A percentile compares a stretch with the other conserved stretches of the same genome.
These are phyloP conservation scores for Autographa pulchrina DNA, from an alignment of 2,888 invertebrate genomes.

Conservation along the genomic window DNA sequence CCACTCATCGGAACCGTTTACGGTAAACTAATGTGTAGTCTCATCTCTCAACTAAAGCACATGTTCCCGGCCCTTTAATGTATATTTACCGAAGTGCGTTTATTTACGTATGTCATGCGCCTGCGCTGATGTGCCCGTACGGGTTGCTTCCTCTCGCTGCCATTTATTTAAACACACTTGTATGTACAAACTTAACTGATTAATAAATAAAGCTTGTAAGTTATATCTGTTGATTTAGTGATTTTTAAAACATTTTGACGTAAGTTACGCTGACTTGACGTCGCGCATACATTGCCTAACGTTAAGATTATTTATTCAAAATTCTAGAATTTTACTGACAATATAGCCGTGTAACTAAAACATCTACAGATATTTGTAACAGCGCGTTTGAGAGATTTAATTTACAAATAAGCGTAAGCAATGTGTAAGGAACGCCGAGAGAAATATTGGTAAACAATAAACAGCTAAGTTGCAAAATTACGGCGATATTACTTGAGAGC, in stretches of 20 bases:
- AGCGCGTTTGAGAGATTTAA: neutral
- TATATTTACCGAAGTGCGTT: conserved; percentile 60
- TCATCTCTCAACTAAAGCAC: conserved; percentile 17
- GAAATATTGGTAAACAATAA: conserved; percentile 30
- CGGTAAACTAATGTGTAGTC: conserved; percentile 3
- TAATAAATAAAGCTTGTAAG: conserved; percentile 45
- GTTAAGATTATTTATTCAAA: too few relatives aligned
- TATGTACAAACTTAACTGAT: conserved; percentile 31
- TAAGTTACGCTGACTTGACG: conserved; percentile 26
- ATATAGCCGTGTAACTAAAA: neutral
- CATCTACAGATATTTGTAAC: neutral
- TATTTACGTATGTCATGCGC: conserved; percentile 73
- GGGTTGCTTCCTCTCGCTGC: conserved; percentile 59
- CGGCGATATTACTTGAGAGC: conserved; percentile 27
- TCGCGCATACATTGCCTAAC: conserved; percentile 16
- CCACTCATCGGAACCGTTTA: neutral
- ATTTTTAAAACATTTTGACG: conserved; percentile 34
- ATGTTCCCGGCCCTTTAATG: conserved; percentile 25
- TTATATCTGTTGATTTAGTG: conserved; percentile 36
- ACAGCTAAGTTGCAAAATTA: conserved; percentile 28
- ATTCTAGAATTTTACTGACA: neutral
- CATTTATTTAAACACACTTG: conserved; percentile 64
- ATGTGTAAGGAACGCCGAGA: conserved; percentile 10
- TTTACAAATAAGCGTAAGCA: conserved; percentile 10
- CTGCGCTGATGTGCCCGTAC: conserved; percentile 39